A percentile compares a stretch with the other conserved stretches of the same genome.
phyloP scores from a whole-genome alignment of 2,888 invertebrate species.

The Dyspetes luteomarginatus region DNA sequence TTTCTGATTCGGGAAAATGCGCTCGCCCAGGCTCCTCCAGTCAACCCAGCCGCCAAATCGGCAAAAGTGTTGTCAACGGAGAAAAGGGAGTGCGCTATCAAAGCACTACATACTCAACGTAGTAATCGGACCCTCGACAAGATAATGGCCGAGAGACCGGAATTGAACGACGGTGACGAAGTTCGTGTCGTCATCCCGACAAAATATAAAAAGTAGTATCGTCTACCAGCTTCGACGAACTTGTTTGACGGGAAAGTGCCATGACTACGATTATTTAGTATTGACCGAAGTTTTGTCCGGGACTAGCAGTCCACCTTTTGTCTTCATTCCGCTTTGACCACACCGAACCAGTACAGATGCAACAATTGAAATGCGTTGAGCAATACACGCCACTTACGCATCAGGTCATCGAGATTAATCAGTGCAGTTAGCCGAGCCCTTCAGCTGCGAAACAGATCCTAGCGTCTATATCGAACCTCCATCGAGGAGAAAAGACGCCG shows the following conservation, averaged over 20 bases:
- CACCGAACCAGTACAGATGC: no score
- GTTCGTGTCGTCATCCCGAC: conserved; percentile 9
- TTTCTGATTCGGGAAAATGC: conserved; percentile 9
- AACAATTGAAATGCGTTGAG: no score
- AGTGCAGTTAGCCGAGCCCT: no score
- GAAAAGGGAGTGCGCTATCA: background rate
- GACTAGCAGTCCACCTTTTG: no score
- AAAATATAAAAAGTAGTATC: background rate
- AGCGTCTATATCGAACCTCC: no score
- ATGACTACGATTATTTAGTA: background rate
- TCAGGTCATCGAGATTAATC: no score
- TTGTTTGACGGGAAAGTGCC: background rate
- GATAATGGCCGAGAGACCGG: conserved; percentile 26
- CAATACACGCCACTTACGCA: no score
- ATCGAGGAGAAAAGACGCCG: no score
- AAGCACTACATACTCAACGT: background rate
- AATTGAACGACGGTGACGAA: background rate
- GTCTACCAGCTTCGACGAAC: background rate
- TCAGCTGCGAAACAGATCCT: no score
- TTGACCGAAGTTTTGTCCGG: no score
- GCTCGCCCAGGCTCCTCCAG: background rate
- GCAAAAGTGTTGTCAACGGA: background rate
- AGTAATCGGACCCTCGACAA: background rate
- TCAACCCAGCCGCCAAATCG: background rate
- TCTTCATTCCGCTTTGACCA: no score